phyloP scores from a whole-genome alignment of 2,797 vertebrate species.

The Silurus aristotelis region DNA sequence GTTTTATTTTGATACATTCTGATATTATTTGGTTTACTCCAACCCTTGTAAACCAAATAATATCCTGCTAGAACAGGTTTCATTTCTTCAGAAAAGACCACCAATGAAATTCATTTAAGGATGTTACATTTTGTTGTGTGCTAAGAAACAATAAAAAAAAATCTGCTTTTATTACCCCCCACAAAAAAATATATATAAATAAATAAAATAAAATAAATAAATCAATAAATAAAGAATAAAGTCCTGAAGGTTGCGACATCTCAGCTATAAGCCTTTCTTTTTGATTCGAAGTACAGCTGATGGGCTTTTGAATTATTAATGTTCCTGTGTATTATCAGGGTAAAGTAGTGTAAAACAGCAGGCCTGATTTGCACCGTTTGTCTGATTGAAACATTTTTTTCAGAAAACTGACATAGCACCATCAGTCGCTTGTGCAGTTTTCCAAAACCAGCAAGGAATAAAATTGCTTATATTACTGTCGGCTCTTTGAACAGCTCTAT shows the following conservation, averaged over 20 bases:
- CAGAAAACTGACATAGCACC: not conserved
- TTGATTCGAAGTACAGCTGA: not conserved
- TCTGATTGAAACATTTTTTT: constrained; percentile 8
- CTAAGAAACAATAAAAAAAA: too few relatives aligned
- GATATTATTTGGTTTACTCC: too few relatives aligned
- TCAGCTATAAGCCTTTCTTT: constrained; percentile 12
- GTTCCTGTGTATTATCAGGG: constrained; percentile 26
- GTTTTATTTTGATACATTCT: too few relatives aligned
- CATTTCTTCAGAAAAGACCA: too few relatives aligned
- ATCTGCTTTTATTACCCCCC: too few relatives aligned
- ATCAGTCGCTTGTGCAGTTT: constrained; percentile 3
- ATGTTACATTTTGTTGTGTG: too few relatives aligned
- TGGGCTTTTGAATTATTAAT: constrained; percentile 11
- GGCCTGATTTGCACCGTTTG: not conserved
- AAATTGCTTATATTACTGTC: constrained; percentile 25
- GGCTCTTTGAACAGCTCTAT: constrained; percentile 5
- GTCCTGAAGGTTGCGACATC: constrained; percentile 36
- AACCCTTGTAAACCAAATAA: too few relatives aligned
- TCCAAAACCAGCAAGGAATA: constrained; percentile 4
- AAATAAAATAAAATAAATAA: too few relatives aligned
- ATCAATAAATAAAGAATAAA: not conserved
- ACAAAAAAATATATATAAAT: too few relatives aligned
- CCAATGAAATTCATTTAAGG: too few relatives aligned
- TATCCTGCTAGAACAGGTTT: too few relatives aligned
- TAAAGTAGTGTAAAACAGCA: constrained; percentile 2